Conservation (phyloP, 2,797 vertebrate species). For the Brachyalestes nurse region DNA sequence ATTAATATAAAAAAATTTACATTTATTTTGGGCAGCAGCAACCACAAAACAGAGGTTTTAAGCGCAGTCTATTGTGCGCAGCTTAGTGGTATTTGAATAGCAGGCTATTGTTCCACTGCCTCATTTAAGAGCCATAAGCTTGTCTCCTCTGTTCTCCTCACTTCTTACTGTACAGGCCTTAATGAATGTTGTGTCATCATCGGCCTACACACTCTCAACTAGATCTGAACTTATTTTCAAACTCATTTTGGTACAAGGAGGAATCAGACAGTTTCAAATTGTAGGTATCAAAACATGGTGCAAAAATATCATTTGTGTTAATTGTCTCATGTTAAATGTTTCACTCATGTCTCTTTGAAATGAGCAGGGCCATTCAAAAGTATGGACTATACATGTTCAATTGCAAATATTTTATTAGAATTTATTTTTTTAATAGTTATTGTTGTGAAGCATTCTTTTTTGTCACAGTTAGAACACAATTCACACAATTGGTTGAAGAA, state of each 20-base stretch:
- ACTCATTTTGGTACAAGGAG: neutral
- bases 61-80: slow-evolving; percentile 18
- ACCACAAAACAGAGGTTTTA: slow-evolving; percentile 53
- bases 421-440: no score
- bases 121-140: slow-evolving; percentile 17
- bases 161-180: neutral
- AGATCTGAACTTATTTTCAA: neutral
- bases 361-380: no score
- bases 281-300: no score
- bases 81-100: slow-evolving; percentile 24
- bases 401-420: no score
- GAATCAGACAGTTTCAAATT: no score
- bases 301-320: no score
- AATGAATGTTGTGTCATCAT: slow-evolving; percentile 19
- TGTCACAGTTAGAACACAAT: no score
- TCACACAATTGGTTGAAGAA: no score
- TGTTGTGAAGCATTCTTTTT: no score
- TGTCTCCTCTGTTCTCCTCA: slow-evolving; percentile 13
- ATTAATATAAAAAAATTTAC: slow-evolving; percentile 71
- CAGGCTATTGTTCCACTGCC: slow-evolving; percentile 20
- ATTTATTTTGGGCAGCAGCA: slow-evolving; percentile 67
- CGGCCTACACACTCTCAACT: slow-evolving; percentile 25
- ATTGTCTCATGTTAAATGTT: no score
- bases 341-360: no score
- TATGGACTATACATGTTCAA: no score